Evolutionary conservation across 1,140 invertebrate species (phyloP), one percentile per base, ranked within the genome.

Genomic region (Heliconius himera): DNA sequence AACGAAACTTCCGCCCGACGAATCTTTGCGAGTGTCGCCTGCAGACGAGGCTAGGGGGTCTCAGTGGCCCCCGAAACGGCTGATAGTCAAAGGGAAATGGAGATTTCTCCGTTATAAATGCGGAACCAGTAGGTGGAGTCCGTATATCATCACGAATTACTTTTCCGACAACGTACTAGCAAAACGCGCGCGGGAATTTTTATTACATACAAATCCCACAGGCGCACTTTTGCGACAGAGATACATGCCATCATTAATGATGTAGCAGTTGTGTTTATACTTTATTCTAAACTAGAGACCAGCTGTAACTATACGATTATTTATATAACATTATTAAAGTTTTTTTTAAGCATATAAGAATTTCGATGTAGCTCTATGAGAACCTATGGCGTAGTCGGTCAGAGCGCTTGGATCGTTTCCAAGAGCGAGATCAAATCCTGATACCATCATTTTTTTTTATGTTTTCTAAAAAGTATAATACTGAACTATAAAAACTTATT

Each of bases 11-110:
- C 84, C 86, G 85, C 85, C 84, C 82, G 83, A 86, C 85, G 89
- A 92, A 92, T 93, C 92, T 93, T 93, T 93, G 92, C 91, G 90
- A 92, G 90, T 89, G 88, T 90, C 90, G 86, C 88, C 86, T 87
- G 80, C 83, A 87, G 81, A 92, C 90, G 88, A 91, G 88, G 89
- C 91, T 85, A 88, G 70, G 78, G 90, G 91, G 92, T 90, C 83
- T 82, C 89, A 81, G 90, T 87, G 88, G 91, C 87, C 88, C 89
- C 89, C 87, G 86, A 89, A 93, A 91, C 87, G 90, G 85, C 88
- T 89, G 85, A 83, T 84, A 91, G 89, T 91, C 91, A 93, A 92
- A 92, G 90, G 90, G 90, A 92, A 92, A 92, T 92, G 90, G 91
- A 92, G 90, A 92, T 92, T 93, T 91, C 84, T 80, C 85, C 85